A percentile compares a stretch with the other conserved stretches of the same genome.
Conservation (phyloP, 2,888 invertebrate species). For the Athalia circularis region DNA sequence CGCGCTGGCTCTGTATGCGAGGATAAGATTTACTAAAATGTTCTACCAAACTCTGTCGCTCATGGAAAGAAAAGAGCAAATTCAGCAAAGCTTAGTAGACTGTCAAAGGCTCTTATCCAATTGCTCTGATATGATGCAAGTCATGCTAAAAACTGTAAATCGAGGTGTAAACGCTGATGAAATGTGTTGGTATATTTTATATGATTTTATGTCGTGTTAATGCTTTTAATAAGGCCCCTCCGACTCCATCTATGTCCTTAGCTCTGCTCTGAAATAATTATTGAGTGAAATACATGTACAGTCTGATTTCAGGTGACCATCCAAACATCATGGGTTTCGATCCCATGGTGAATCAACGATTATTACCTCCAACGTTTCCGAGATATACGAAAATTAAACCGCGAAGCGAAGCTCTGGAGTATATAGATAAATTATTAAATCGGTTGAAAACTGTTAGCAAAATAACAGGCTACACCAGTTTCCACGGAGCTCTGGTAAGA, state of each 20-base stretch:
- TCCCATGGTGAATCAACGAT: constrained; percentile 94
- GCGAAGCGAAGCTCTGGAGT: constrained; percentile 85
- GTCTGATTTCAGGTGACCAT: constrained; percentile 77
- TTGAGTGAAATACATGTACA: not conserved
- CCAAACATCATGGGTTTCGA: constrained; percentile 95
- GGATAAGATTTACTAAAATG: constrained; percentile 91
- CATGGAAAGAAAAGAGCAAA: constrained; percentile 81
- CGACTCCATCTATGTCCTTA: constrained; percentile 3
- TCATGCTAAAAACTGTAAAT: constrained; percentile 85
- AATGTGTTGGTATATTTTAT: constrained; percentile 75
- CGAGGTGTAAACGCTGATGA: constrained; percentile 84
- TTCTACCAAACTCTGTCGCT: constrained; percentile 87
- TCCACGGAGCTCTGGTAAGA: constrained; percentile 88
- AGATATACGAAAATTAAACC: constrained; percentile 95
- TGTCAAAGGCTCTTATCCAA: constrained; percentile 88
- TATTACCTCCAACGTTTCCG: constrained; percentile 98
- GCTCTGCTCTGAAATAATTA: not conserved
- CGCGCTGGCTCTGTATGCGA: constrained; percentile 82
- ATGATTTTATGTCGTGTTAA: constrained; percentile 18
- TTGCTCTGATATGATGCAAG: constrained; percentile 88
- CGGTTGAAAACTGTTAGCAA: constrained; percentile 88
- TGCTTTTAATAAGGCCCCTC: not conserved
- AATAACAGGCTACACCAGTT: constrained; percentile 85
- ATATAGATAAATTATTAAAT: constrained; percentile 88
- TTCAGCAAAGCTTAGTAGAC: constrained; percentile 82